Conservation (phyloP, 2,797 vertebrate genomes). For the Pagetopsis macropterus region DNA sequence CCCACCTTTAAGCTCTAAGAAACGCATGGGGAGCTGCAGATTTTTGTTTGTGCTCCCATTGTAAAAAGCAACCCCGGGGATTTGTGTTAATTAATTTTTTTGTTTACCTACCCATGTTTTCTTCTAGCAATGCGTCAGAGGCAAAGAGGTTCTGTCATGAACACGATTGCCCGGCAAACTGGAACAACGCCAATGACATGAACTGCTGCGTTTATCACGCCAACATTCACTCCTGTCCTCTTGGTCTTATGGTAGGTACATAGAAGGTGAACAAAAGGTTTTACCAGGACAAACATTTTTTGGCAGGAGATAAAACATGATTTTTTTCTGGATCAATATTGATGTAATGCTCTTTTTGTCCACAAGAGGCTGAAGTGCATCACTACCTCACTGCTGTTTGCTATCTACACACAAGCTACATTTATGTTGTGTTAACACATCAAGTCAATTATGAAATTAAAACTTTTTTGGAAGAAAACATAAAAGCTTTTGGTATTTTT, state of each 20-base stretch:
- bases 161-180: constrained; percentile 78
- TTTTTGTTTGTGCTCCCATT: constrained; percentile 3
- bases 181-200: constrained; percentile 81
- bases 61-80: not conserved
- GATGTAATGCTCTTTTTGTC: too few species aligned
- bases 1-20: not conserved
- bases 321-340: too few species aligned
- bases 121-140: constrained; percentile 73
- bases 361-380: too few species aligned
- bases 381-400: too few species aligned
- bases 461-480: too few species aligned
- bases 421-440: too few species aligned
- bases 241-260: constrained; percentile 69
- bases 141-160: constrained; percentile 81
- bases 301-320: too few species aligned
- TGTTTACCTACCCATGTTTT: not conserved
- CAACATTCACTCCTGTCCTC: constrained; percentile 80
- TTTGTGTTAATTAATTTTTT: not conserved
- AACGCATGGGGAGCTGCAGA: not conserved
- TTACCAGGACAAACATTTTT: too few species aligned
- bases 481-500: too few species aligned
- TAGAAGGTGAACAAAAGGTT: too few species aligned
- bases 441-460: too few species aligned
- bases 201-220: constrained; percentile 82
- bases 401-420: too few species aligned